phyloP scores from a whole-genome alignment of 2,113 vertebrate species.

The Ailurus styani region DNA sequence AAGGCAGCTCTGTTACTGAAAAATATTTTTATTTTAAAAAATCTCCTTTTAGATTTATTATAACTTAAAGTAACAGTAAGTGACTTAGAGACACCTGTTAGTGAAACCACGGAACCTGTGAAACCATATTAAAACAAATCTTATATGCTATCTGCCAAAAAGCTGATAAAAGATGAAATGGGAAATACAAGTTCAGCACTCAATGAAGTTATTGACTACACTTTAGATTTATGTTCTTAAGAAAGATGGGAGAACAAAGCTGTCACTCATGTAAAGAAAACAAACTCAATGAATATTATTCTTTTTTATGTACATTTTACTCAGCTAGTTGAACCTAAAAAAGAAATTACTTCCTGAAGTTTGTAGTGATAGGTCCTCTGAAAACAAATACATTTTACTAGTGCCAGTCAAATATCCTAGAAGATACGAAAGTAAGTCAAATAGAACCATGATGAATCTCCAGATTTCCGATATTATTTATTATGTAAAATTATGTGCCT shows the following conservation, averaged over 20 bases:
- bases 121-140: conserved; percentile 39
- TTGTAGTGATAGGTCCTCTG: background rate
- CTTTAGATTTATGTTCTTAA: conserved; percentile 4
- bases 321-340: background rate
- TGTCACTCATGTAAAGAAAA: conserved; percentile 26
- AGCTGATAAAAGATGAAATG: background rate
- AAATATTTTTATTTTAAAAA: background rate
- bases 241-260: background rate
- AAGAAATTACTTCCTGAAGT: background rate
- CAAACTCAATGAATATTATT: background rate
- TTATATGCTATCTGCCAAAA: background rate
- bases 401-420: background rate
- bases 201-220: background rate
- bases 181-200: conserved; percentile 10
- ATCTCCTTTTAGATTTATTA: background rate
- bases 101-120: background rate
- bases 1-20: background rate
- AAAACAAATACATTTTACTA: conserved; percentile 29
- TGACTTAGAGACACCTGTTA: conserved; percentile 2
- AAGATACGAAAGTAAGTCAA: background rate
- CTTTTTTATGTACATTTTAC: background rate
- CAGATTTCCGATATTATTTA: background rate
- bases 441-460: background rate
- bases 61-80: background rate
- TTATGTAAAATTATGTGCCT: background rate